phyloP scores from a whole-genome alignment of 2,888 invertebrate genomes.

The Melieria picta region DNA sequence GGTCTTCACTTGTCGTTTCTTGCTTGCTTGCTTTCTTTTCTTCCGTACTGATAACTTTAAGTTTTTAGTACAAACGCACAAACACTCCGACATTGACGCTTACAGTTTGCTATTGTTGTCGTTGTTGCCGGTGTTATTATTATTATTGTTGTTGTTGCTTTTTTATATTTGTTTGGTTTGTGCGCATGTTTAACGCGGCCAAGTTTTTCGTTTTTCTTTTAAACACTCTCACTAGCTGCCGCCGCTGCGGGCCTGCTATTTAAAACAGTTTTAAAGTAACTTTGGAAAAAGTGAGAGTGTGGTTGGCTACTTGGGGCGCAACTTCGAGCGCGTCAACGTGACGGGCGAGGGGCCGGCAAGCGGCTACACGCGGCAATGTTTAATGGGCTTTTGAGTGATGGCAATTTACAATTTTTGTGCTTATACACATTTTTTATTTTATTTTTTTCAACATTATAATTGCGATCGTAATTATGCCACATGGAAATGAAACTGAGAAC shows the following conservation, averaged over 20 bases:
- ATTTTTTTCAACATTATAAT: too few relatives aligned
- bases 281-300: conserved; percentile 31
- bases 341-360: too few relatives aligned
- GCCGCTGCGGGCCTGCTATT: conserved; percentile 36
- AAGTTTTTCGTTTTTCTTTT: conserved; percentile 26
- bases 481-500: too few relatives aligned
- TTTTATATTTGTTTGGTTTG: conserved; percentile 2
- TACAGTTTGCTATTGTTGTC: not conserved
- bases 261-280: conserved; percentile 36
- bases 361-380: too few relatives aligned
- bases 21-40: not conserved
- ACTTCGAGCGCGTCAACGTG: too few relatives aligned
- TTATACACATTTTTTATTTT: too few relatives aligned
- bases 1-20: not conserved
- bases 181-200: not conserved
- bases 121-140: conserved; percentile 7
- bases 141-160: not conserved
- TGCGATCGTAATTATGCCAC: too few relatives aligned
- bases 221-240: conserved; percentile 21
- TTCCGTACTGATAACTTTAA: not conserved
- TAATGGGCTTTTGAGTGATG: too few relatives aligned
- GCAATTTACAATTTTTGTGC: too few relatives aligned
- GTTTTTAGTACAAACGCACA: conserved; percentile 1
- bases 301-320: not conserved
- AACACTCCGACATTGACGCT: not conserved